Base-by-base conservation (phyloP, 2,113 vertebrate species). In the Python bivittatus region DNA sequence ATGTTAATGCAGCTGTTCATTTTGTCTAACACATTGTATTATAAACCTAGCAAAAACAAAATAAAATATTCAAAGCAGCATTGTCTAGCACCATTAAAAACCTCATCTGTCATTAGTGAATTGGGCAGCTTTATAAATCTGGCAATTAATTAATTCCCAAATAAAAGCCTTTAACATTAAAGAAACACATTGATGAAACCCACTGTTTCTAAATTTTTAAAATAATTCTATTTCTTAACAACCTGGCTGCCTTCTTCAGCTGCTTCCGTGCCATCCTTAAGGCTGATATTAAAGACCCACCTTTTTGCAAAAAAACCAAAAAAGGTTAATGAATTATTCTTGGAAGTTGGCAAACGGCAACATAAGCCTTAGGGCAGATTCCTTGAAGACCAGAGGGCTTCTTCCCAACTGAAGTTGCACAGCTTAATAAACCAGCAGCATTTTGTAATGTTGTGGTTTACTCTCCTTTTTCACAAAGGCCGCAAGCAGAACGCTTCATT, bases 381-480 rank as follows among this genome's bases (percentile, higher is more conserved):
- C 86, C 53, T 38, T 83, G 52, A 88, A 88, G 33, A 57, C 79
- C 33, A 27, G 56, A 20, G 3, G 22, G 54, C 52, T 48, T 23
- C 27, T 61, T 84, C 42, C 29, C 64, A 38, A 61, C 27, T 42
- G 25, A 88, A 61, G n/a, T 48, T 33, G 33, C 27, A 23, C 8
- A 8, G 56, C 52, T 72, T 72, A 91, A 54, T 56, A 87, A 86
- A 64, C 84, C 58, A 22, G 44, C 9, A 20, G 4, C 52, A 8
- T 92, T 84, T 84, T 92, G 91, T 13, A 92, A 61, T 84, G 27
- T 84, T 53, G 68, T 48, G 56, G 86, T 60, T 79, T 33, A 84
- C 27, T 84, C 48, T 38, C 54, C 54, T 88, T 15, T 54, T 79
- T 79, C 56, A 84, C 2, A 1, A 60, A 42, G 9, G 83, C 87